Base-by-base conservation (phyloP, 2,888 invertebrate species). In the Tromatobia lineatoria region DNA sequence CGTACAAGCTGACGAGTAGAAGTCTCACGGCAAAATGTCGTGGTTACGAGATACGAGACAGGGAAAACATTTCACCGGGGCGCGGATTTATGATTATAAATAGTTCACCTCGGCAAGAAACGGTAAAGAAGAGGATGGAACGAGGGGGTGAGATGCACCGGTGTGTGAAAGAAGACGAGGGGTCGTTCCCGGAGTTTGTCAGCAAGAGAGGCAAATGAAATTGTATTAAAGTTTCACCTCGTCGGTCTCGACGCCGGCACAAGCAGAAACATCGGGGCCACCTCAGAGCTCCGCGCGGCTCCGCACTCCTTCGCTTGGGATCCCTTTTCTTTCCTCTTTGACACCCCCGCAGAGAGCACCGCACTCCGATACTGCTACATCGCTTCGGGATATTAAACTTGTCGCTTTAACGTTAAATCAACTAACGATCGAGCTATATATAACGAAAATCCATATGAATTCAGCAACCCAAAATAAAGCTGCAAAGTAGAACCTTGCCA, bases 211-310 rank as follows among this genome's bases (percentile, higher is more conserved):
- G 89, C 92, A 93, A 93, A 93, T 93, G 93, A 93, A 93, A 93
- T 93, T 93, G 93, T 93, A 93, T 93, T 93, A 93, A 93, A 93
- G 92, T 93, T 93, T 93, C 91, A 93, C 91, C 91, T 92, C 91
- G 88, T 85, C 87, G 88, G 61, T 82, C 71, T 70, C 78, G 57
- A 74, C 74, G 66, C 77, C 54, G 29, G 77, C 23, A 42, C 20
- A 7, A 47, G 47, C 52, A 61, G 70, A 82, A 80, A 71, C 73
- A 75, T 69, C 74, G 77, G 47, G 11, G 25, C 54, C 54, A 57
- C 57, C 73, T 42, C 23, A 6, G 57, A 70, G 64, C 79, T 77
- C n/a, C 74, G 79, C 79, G 81, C 78, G 10, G 10, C 38, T 38
- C 38, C 2, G 38, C 69, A 78, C 80, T 84, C 80, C 25, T 84